A percentile compares a stretch with the other conserved stretches of the same genome.
phyloP scores from a whole-genome alignment of 1,140 invertebrate species.

The Papilio glaucus region DNA sequence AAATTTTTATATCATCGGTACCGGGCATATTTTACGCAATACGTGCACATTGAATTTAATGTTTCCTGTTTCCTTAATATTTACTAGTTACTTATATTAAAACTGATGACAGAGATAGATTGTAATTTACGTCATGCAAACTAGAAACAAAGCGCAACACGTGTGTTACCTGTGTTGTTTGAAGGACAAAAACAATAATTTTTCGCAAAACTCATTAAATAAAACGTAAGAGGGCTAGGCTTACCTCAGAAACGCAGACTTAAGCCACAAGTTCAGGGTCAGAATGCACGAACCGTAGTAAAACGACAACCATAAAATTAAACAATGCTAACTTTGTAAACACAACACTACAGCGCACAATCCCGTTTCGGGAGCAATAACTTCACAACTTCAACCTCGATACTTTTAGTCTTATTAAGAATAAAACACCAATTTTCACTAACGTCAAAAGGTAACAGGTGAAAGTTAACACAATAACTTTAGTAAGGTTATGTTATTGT shows the following conservation, averaged over 20 bases:
- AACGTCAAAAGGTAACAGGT: slow-evolving; percentile 42
- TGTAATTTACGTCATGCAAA: slow-evolving; percentile 25
- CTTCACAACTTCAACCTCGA: slow-evolving; percentile 36
- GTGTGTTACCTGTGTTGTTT: neutral
- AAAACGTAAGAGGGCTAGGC: slow-evolving; percentile 40
- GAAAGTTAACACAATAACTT: slow-evolving; percentile 59
- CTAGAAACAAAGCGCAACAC: slow-evolving; percentile 19
- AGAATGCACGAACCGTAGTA: slow-evolving; percentile 54
- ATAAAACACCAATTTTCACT: slow-evolving; percentile 39
- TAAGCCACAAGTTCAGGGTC: slow-evolving; percentile 63
- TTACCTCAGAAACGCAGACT: slow-evolving; percentile 54
- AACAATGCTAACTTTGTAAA: slow-evolving; percentile 73
- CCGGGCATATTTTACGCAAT: neutral
- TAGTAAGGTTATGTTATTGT: slow-evolving; percentile 67
- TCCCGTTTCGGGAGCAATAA: slow-evolving; percentile 43
- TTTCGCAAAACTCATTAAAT: neutral
- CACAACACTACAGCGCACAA: slow-evolving; percentile 60
- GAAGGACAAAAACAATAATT: neutral
- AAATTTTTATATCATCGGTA: neutral
- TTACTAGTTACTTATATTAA: neutral
- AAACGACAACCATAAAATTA: slow-evolving; percentile 59
- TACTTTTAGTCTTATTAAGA: slow-evolving; percentile 15
- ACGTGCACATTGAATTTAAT: neutral
- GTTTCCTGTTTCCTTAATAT: slow-evolving; percentile 3
- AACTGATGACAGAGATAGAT: slow-evolving; percentile 3